Base-by-base conservation (phyloP, 2,797 vertebrate species). In the Loriculus beryllinus region DNA sequence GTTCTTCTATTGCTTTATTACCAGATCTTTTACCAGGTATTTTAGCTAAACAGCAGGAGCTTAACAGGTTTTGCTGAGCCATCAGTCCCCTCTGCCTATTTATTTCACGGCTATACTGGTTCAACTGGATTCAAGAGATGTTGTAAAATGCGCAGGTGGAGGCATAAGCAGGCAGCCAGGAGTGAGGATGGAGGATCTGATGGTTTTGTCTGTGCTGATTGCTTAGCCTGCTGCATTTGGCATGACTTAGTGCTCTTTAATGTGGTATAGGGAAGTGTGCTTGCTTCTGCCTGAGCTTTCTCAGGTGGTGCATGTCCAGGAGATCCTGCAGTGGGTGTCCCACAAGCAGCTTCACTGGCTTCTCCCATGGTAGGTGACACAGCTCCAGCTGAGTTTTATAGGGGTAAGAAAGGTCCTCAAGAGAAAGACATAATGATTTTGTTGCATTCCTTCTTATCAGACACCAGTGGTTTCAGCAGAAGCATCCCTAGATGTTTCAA, bases 241-340 rank as follows among this genome's bases (percentile, higher is more conserved):
- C 26, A 2, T 22, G n/a, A 7, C 54, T n/a, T 52, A 15, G 16
- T 23, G 15, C 33, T 59, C 49, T 67, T 81, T n/a, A 29, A 35
- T 28, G 51, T 59, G 82, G 35, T 12, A 10, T 7, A 72, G 42
- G 37, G 45, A 64, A 7, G 39, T 6, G 1, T 5, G 1, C 12
- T 79, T 65, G 64, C 42, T 76, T 64, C 59, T 5, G 9, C 21
- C 39, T 52, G 45, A 13, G 15, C 25, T 70, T 54, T 42, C 68
- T 69, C 25, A 18, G 49, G 33, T 40, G 26, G 5, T 43, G 10
- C 22, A 2, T 28, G n/a, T 43, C 47, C 23, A 2, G 40, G 42
- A 79, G 31, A 33, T 82, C 23, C 54, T 35, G 42, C 0, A 0
- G 67, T 0, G 0, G 6, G 6, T 63, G 47, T 67, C 43, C 82